These are phyloP conservation scores for Nyctalus aviator DNA, from an alignment of 2,797 vertebrate species.

Conservation along the genomic window DNA sequence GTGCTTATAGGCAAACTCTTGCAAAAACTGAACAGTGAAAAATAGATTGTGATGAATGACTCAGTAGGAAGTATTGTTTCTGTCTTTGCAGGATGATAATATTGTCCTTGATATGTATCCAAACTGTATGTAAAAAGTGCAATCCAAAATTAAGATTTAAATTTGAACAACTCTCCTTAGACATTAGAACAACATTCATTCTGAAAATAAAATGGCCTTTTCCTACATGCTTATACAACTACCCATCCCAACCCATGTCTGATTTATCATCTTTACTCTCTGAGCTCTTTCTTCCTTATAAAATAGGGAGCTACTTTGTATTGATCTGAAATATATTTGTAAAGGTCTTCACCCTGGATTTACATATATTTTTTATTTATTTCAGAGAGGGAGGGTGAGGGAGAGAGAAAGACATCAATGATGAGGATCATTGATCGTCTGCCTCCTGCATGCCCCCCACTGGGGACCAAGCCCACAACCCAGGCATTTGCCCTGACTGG, in stretches of 20 bases:
- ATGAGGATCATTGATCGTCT: no score
- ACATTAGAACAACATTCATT: neutral
- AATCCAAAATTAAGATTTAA: neutral
- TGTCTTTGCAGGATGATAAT: neutral
- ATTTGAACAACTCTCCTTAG: neutral
- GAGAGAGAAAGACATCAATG: no score
- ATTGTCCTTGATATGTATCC: neutral
- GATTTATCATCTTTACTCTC: neutral
- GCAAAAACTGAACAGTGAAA: neutral
- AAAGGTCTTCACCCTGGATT: neutral
- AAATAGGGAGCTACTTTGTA: slow-evolving; percentile 5
- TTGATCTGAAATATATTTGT: neutral
- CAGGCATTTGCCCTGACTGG: no score
- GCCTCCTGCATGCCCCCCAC: no score
- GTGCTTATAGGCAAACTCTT: neutral
- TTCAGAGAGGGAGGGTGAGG: no score
- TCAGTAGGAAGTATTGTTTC: neutral
- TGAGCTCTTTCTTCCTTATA: neutral
- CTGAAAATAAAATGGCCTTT: neutral
- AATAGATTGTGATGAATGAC: neutral
- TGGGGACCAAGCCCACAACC: no score
- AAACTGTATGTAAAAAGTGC: neutral
- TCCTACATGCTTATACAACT: neutral
- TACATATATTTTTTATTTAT: no score
- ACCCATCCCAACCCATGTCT: neutral